Percentiles rank a stretch among this genome's conserved stretches.
phyloP scores from a whole-genome alignment of 2,113 vertebrate genomes.

The Psittacus erithacus region DNA sequence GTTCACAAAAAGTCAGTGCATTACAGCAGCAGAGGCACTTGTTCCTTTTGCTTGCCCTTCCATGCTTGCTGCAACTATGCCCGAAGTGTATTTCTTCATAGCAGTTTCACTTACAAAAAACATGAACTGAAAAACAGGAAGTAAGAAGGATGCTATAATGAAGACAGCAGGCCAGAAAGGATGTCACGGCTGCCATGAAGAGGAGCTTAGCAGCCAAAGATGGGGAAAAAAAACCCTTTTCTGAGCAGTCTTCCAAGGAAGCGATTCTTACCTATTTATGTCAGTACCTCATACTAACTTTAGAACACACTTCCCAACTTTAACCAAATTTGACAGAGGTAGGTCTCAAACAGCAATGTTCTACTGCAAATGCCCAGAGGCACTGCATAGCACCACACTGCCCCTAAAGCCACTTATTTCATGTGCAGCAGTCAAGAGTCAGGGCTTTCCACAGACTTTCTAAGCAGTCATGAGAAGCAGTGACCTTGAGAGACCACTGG shows the following conservation, averaged over 20 bases:
- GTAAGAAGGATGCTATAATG: background rate
- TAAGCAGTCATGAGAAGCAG: background rate
- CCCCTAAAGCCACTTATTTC: background rate
- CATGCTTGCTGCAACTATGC: background rate
- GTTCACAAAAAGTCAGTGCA: background rate
- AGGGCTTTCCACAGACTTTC: background rate
- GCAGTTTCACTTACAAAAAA: background rate
- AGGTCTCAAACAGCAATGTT: background rate
- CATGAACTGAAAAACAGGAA: background rate
- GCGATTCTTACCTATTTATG: background rate
- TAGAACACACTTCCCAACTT: background rate
- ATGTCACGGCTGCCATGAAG: background rate
- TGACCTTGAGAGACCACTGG: background rate
- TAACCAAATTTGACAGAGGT: background rate
- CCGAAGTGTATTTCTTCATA: background rate
- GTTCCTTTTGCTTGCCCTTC: background rate
- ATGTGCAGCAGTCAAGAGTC: background rate
- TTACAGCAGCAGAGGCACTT: background rate
- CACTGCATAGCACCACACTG: accelerated
- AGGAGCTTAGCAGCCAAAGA: background rate
- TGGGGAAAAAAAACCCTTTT: background rate
- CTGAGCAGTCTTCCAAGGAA: background rate
- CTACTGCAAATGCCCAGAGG: background rate
- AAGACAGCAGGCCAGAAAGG: background rate
- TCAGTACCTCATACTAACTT: background rate